Percentiles rank a stretch among this genome's conserved stretches.
Conservation (phyloP, 2,888 invertebrate genomes). For the Trypoxylon attenuatum region DNA sequence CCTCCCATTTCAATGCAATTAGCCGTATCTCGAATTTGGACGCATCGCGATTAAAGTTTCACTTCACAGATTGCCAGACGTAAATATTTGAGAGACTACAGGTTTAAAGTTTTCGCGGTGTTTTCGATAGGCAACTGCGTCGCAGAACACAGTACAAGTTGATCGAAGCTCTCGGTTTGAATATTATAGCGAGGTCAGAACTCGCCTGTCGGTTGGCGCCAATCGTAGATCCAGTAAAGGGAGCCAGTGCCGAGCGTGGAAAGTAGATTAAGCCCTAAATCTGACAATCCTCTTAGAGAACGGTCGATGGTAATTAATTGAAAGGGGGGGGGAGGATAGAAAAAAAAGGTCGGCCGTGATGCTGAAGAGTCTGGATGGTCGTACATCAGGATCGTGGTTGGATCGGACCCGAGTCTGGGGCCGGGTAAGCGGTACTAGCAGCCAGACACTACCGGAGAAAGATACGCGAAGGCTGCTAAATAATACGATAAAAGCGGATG, state of each 20-base stretch:
- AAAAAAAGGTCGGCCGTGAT: not conserved
- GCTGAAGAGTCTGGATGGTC: conserved; percentile 20
- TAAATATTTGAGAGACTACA: no score
- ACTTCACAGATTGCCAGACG: no score
- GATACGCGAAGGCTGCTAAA: conserved; percentile 40
- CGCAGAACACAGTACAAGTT: not conserved
- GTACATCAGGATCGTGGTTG: conserved; percentile 31
- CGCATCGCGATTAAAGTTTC: no score
- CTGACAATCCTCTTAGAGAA: conserved; percentile 17
- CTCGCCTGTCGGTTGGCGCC: no score
- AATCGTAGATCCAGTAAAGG: no score
- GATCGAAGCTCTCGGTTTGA: conserved; percentile 13
- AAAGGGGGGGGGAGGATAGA: conserved; percentile 1
- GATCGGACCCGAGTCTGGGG: no score
- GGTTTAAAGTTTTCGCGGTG: no score
- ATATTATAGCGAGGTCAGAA: conserved; percentile 15
- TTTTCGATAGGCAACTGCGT: no score
- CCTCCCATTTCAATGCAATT: no score
- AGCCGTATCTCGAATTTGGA: no score
- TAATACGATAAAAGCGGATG: conserved; percentile 50
- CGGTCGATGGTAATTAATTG: conserved; percentile 38
- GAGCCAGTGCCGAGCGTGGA: no score
- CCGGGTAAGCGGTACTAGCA: not conserved
- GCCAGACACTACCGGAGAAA: conserved; percentile 14
- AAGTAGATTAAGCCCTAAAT: conserved; percentile 20